phyloP scores from a whole-genome alignment of 2,888 invertebrate species.

The Scotopteryx bipunctaria region DNA sequence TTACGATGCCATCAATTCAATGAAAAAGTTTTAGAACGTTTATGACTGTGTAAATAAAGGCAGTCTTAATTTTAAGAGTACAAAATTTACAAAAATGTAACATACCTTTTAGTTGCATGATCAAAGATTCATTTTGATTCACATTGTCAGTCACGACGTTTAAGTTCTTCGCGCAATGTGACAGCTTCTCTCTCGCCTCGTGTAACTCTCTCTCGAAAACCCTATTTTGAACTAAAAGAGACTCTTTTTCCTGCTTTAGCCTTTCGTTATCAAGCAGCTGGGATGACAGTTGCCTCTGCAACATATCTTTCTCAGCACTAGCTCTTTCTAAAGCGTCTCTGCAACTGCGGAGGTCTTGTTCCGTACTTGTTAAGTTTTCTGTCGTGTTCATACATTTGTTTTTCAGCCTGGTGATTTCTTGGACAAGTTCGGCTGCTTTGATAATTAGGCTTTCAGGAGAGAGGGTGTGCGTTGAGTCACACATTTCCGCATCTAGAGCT shows the following conservation, averaged over 20 bases:
- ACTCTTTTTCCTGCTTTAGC: conserved; percentile 90
- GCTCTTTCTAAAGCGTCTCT: conserved; percentile 86
- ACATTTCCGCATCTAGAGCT: conserved; percentile 88
- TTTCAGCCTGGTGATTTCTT: conserved; percentile 87
- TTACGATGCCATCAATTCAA: too few species aligned
- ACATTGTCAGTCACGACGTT: conserved; percentile 87
- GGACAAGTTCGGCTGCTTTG: conserved; percentile 90
- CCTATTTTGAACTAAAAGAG: conserved; percentile 87
- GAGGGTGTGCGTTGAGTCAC: conserved; percentile 85
- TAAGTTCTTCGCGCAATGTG: conserved; percentile 85
- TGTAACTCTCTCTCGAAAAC: conserved; percentile 89
- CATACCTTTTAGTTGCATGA: conserved; percentile 87
- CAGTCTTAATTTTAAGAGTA: too few species aligned
- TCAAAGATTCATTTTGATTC: conserved; percentile 86
- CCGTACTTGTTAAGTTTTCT: conserved; percentile 84
- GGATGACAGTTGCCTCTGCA: conserved; percentile 88
- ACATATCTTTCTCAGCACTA: conserved; percentile 87
- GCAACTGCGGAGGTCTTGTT: conserved; percentile 86
- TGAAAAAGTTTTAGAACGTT: too few species aligned
- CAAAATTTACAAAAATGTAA: too few species aligned
- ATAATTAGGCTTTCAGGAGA: conserved; percentile 89
- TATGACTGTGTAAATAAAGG: too few species aligned
- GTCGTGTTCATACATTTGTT: conserved; percentile 84
- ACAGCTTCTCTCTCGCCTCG: conserved; percentile 86
- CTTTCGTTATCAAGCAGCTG: conserved; percentile 89